Percentiles rank a stretch among this genome's conserved stretches.
phyloP scores from a whole-genome alignment of 2,113 vertebrate genomes.

The Recurvirostra avosetta region DNA sequence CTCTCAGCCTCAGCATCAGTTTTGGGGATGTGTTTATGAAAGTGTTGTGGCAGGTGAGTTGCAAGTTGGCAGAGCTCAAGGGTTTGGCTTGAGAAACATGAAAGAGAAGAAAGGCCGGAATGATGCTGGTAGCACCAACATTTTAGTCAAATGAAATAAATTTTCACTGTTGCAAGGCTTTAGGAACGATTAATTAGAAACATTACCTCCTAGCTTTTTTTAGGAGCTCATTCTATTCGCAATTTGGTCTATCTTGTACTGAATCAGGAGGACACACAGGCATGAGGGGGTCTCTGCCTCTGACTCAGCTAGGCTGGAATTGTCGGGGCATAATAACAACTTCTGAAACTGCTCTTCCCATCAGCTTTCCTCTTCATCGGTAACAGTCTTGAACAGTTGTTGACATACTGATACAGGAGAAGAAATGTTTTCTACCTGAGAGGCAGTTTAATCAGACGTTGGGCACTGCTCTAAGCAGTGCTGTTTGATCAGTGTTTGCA shows the following conservation, averaged over 20 bases:
- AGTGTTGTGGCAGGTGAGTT: background rate
- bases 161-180: background rate
- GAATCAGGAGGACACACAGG: background rate
- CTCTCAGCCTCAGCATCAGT: background rate
- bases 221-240: background rate
- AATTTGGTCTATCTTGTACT: background rate
- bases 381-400: background rate
- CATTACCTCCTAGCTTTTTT: background rate
- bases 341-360: background rate
- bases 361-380: background rate
- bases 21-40: background rate
- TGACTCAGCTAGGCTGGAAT: background rate
- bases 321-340: background rate
- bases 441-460: background rate
- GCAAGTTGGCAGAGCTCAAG: background rate
- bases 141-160: background rate
- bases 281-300: background rate
- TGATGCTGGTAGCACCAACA: background rate
- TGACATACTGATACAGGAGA: background rate
- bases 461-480: background rate
- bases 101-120: background rate
- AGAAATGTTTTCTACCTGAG: background rate
- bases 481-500: background rate
- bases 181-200: background rate
- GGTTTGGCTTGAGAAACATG: background rate